phyloP scores from a whole-genome alignment of 2,113 vertebrate genomes.

The Eidolon helvum region DNA sequence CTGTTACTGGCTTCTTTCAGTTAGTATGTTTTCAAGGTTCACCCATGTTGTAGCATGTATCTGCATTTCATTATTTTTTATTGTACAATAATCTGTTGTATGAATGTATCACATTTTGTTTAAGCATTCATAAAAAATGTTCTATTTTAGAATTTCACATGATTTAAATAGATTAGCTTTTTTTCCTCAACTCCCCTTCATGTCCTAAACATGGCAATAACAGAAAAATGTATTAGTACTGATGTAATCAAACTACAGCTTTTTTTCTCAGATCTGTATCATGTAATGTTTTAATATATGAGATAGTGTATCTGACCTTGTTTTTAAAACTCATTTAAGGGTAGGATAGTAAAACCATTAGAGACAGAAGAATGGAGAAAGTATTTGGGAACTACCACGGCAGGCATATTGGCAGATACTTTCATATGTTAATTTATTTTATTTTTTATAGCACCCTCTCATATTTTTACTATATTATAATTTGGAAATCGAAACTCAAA shows the following conservation, averaged over 20 bases:
- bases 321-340: background rate
- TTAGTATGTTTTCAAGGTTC: background rate
- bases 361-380: background rate
- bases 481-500: background rate
- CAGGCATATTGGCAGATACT: background rate
- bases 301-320: background rate
- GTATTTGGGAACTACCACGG: background rate
- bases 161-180: background rate
- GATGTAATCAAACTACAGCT: background rate
- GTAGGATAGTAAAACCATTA: background rate
- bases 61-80: background rate
- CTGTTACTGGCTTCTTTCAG: background rate
- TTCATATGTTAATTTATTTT: background rate
- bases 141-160: background rate
- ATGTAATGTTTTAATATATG: background rate
- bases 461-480: background rate
- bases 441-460: background rate
- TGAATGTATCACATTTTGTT: background rate
- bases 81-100: background rate
- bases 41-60: background rate
- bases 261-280: background rate
- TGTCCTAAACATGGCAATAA: background rate
- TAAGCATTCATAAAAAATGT: background rate
- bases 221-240: background rate
- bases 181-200: background rate